These are phyloP conservation scores for Numenius arquata DNA, from an alignment of 2,113 vertebrate species.

Conservation along the genomic window DNA sequence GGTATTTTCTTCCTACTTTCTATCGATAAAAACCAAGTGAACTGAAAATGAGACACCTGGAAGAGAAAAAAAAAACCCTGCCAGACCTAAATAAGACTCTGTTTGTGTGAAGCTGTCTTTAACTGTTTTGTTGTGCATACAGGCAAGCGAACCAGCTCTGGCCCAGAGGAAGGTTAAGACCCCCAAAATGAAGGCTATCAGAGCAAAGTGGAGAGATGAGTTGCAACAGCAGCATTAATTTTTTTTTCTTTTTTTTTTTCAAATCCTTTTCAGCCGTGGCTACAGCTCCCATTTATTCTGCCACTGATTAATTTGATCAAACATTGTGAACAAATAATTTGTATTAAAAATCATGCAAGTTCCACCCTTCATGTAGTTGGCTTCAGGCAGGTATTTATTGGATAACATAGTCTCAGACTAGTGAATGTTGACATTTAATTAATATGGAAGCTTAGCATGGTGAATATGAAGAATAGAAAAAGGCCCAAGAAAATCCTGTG, in stretches of 20 bases:
- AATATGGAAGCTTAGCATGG: slow-evolving; percentile 55
- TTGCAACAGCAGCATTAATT: not conserved
- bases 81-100: not conserved
- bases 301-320: slow-evolving; percentile 51
- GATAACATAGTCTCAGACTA: slow-evolving; percentile 57
- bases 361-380: slow-evolving; percentile 7
- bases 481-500: slow-evolving; percentile 59
- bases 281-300: slow-evolving; percentile 36
- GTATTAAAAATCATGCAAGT: slow-evolving; percentile 42
- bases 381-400: slow-evolving; percentile 61
- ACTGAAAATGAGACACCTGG: not conserved
- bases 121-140: not conserved
- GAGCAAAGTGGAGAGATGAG: not conserved
- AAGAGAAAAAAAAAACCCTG: not conserved
- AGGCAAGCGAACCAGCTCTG: not conserved
- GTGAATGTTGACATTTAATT: slow-evolving; percentile 70
- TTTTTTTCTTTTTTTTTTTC: not conserved
- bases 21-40: not conserved
- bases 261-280: not conserved
- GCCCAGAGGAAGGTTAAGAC: not conserved
- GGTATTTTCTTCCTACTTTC: no score
- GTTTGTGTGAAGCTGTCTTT: not conserved
- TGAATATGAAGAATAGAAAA: slow-evolving; percentile 48
- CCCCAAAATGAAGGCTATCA: not conserved
- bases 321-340: slow-evolving; percentile 60